phyloP scores from a whole-genome alignment of 2,113 vertebrate species.

The Corythaixoides concolor region DNA sequence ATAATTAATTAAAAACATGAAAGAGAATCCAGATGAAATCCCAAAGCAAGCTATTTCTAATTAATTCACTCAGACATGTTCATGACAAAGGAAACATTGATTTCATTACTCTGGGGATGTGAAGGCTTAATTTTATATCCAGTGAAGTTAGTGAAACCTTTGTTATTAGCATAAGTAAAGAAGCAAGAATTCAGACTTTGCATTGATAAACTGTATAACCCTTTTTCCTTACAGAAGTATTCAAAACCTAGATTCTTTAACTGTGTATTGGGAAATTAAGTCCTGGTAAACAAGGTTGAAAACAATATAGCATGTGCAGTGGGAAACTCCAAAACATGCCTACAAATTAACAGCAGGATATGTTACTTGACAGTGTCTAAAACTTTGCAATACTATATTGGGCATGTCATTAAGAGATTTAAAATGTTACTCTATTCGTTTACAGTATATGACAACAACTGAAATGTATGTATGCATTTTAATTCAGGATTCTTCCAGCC shows the following conservation, averaged over 20 bases:
- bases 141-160: background rate
- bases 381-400: background rate
- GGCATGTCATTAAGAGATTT: background rate
- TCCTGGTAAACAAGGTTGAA: background rate
- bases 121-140: slow-evolving; percentile 6
- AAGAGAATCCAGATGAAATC: slow-evolving; percentile 3
- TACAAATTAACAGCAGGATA: background rate
- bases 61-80: slow-evolving; percentile 33
- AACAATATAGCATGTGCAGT: background rate
- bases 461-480: background rate
- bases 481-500: background rate
- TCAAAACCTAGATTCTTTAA: background rate
- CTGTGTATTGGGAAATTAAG: background rate
- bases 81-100: background rate
- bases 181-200: background rate
- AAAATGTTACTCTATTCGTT: background rate
- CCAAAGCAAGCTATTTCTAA: background rate
- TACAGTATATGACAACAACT: background rate
- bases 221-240: background rate
- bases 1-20: slow-evolving; percentile 33
- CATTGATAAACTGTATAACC: background rate
- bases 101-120: background rate
- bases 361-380: background rate
- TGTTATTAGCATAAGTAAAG: background rate
- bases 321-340: background rate